Percentiles rank a stretch among this genome's conserved stretches.
These are phyloP conservation scores for Achatina immaculata DNA, from an alignment of 1,140 invertebrate genomes.

Conservation along the genomic window DNA sequence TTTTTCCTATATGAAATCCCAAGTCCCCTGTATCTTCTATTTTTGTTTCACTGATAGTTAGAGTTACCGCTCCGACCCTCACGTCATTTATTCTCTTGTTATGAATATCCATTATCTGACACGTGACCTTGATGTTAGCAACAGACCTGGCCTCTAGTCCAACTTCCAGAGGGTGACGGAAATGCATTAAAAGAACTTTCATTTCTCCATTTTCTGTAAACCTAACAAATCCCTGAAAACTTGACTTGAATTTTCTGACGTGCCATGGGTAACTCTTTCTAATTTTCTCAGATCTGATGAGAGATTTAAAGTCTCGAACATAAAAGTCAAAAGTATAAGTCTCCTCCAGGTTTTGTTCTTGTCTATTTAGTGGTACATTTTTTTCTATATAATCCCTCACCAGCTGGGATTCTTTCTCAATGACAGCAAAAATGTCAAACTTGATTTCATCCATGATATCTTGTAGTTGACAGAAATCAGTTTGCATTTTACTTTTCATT, in stretches of 20 bases:
- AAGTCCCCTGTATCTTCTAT: no score
- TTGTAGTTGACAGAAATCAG: no score
- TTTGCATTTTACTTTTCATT: no score
- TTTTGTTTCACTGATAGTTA: no score
- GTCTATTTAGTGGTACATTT: background rate
- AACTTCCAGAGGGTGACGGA: background rate
- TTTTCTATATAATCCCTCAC: background rate
- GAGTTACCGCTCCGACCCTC: no score
- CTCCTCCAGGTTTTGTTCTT: no score
- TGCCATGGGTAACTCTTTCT: background rate
- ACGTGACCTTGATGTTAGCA: no score
- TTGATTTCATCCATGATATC: background rate
- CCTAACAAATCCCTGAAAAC: background rate
- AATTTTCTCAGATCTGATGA: background rate
- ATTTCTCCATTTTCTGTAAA: background rate
- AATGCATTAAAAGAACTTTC: background rate
- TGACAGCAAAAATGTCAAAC: background rate
- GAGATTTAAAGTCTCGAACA: background rate
- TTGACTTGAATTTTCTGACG: background rate
- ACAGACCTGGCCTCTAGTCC: no score
- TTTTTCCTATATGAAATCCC: no score
- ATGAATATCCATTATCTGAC: no score
- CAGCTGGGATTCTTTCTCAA: background rate
- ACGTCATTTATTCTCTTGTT: no score
- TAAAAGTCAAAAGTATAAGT: background rate